These are phyloP conservation scores for Tricholaema leucomelas DNA, from an alignment of 2,113 vertebrate genomes.

Conservation along the genomic window DNA sequence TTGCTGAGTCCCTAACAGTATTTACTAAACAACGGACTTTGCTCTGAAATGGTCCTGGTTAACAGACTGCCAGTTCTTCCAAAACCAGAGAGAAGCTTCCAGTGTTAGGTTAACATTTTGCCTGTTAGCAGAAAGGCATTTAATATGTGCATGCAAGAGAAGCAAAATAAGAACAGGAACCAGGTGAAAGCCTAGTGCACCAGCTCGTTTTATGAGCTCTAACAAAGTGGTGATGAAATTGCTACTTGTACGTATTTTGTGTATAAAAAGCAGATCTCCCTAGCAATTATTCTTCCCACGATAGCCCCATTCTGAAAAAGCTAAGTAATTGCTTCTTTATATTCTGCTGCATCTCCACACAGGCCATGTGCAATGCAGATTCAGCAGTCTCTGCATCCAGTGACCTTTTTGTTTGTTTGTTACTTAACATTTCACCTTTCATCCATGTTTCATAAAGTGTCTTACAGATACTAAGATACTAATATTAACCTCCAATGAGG, in stretches of 20 bases:
- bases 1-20: neutral
- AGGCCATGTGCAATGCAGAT: neutral
- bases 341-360: neutral
- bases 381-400: neutral
- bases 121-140: neutral
- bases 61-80: neutral
- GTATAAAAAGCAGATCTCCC: slow-evolving; percentile 26
- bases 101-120: neutral
- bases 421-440: neutral
- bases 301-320: neutral
- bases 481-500: neutral
- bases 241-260: slow-evolving; percentile 3
- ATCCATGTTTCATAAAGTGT: neutral
- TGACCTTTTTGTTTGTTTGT: neutral
- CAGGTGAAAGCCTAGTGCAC: neutral
- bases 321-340: slow-evolving; percentile 20
- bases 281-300: slow-evolving; percentile 38
- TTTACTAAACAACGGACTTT: neutral
- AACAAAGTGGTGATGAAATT: slow-evolving; percentile 59
- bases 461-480: neutral
- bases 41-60: neutral
- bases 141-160: neutral
- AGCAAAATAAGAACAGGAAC: neutral
- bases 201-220: neutral
- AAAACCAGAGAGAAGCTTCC: neutral